phyloP scores from a whole-genome alignment of 2,113 vertebrate genomes.

The Scomber scombrus region DNA sequence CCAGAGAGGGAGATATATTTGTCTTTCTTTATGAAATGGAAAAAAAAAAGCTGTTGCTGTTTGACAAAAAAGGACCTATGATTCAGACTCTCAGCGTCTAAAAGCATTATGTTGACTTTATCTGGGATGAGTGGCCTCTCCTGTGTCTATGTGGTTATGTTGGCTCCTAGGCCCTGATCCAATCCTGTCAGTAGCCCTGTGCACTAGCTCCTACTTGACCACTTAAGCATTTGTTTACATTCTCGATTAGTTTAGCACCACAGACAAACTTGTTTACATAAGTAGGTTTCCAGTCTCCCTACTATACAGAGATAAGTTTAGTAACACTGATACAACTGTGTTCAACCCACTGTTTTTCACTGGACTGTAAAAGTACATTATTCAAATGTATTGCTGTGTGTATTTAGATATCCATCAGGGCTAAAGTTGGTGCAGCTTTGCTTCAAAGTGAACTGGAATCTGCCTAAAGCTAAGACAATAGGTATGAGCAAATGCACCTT shows the following conservation, averaged over 20 bases:
- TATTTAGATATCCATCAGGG: slow-evolving; percentile 61
- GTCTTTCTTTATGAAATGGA: slow-evolving; percentile 62
- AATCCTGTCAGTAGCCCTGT: slow-evolving; percentile 72
- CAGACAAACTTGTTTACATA: slow-evolving; percentile 74
- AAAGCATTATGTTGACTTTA: slow-evolving; percentile 63
- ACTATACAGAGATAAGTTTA: slow-evolving; percentile 48
- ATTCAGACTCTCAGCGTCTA: slow-evolving; percentile 62
- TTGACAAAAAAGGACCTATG: slow-evolving; percentile 69
- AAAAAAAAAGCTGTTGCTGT: slow-evolving; percentile 61
- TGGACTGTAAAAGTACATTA: slow-evolving; percentile 27
- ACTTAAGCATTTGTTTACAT: slow-evolving; percentile 79
- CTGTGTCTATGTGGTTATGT: slow-evolving; percentile 57
- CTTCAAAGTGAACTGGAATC: slow-evolving; percentile 49
- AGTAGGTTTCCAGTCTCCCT: slow-evolving; percentile 60
- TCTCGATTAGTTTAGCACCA: slow-evolving; percentile 62
- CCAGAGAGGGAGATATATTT: slow-evolving; percentile 62
- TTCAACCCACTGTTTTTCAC: slow-evolving; percentile 46
- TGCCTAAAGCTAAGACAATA: slow-evolving; percentile 37
- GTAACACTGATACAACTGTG: slow-evolving; percentile 44
- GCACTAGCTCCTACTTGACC: slow-evolving; percentile 67
- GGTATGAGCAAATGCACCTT: slow-evolving; percentile 55
- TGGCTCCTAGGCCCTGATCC: slow-evolving; percentile 68
- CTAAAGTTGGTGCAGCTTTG: slow-evolving; percentile 52
- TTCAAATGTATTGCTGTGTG: slow-evolving; percentile 53
- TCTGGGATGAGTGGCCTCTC: slow-evolving; percentile 64